Evolutionary conservation across 1,140 invertebrate species (phyloP).

Genomic region (Trichonephila clavipes): DNA sequence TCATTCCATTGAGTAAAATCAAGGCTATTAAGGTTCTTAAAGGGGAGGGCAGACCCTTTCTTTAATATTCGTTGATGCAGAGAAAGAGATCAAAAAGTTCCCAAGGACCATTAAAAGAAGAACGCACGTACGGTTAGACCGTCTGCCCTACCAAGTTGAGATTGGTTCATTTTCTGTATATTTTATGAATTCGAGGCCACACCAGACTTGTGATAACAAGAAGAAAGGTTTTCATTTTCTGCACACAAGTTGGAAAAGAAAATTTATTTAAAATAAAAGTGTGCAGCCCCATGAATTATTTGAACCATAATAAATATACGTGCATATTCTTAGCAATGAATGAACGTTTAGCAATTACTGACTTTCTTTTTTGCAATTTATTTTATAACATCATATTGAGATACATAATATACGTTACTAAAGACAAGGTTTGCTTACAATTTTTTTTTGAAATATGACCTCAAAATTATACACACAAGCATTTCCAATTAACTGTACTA

Average conservation of each 20-base stretch:
- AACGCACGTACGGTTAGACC: not conserved
- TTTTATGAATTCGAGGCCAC: slow-evolving; percentile 46
- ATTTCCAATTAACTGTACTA: too few relatives aligned
- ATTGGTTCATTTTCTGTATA: not conserved
- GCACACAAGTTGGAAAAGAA: not conserved
- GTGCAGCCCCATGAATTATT: too few relatives aligned
- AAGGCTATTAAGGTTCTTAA: slow-evolving; percentile 56
- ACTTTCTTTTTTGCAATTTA: too few relatives aligned
- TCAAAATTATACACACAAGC: too few relatives aligned
- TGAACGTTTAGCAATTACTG: too few relatives aligned
- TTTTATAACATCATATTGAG: too few relatives aligned
- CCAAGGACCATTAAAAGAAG: slow-evolving; percentile 46
- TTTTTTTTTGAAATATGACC: too few relatives aligned
- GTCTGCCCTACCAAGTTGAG: not conserved
- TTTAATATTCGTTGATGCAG: slow-evolving; percentile 34
- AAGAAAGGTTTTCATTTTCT: not conserved
- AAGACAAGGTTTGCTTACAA: too few relatives aligned
- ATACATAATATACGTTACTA: too few relatives aligned
- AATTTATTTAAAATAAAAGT: not conserved
- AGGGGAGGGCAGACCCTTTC: slow-evolving; percentile 5
- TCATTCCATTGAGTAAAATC: slow-evolving; percentile 41
- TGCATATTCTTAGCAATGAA: too few relatives aligned
- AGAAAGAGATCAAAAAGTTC: slow-evolving; percentile 39
- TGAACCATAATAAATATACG: too few relatives aligned
- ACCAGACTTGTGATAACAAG: not conserved